Evolutionary conservation across 1,140 invertebrate genomes (phyloP).

Genomic region (Hycleus cichorii): DNA sequence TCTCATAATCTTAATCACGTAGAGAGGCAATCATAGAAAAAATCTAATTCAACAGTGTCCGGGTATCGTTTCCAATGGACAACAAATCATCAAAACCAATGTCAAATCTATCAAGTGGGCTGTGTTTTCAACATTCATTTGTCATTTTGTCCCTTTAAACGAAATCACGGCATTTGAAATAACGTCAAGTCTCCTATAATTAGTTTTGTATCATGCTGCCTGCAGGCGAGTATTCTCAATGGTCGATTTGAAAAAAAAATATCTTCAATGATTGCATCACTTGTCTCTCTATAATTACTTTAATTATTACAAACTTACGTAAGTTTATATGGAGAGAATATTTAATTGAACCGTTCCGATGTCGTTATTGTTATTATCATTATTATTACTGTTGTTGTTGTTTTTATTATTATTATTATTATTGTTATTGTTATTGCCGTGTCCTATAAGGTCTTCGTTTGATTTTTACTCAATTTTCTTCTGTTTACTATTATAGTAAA

Average conservation of each 20-base stretch:
- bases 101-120: conserved; percentile 25
- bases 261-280: conserved; percentile 27
- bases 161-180: conserved; percentile 25
- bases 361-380: too few relatives aligned
- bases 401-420: too few relatives aligned
- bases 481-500: background rate
- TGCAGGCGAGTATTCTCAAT: conserved; percentile 22
- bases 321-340: conserved; percentile 18
- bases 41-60: conserved; percentile 20
- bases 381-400: too few relatives aligned
- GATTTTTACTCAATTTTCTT: background rate
- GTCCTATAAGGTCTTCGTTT: conserved; percentile 8
- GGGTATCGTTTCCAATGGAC: conserved; percentile 19
- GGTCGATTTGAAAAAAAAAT: conserved; percentile 15
- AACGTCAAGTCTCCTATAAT: conserved; percentile 26
- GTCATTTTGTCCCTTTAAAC: conserved; percentile 28
- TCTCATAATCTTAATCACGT: conserved; percentile 15
- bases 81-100: conserved; percentile 19
- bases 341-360: conserved; percentile 12
- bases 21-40: background rate
- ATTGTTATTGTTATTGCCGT: background rate
- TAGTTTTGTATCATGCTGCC: conserved; percentile 28
- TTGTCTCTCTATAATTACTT: conserved; percentile 28
- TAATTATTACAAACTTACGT: conserved; percentile 29
- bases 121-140: conserved; percentile 23